A percentile compares a stretch with the other conserved stretches of the same genome.
These are phyloP conservation scores for Rafetus swinhoei DNA, from an alignment of 2,113 vertebrate species.

Conservation along the genomic window DNA sequence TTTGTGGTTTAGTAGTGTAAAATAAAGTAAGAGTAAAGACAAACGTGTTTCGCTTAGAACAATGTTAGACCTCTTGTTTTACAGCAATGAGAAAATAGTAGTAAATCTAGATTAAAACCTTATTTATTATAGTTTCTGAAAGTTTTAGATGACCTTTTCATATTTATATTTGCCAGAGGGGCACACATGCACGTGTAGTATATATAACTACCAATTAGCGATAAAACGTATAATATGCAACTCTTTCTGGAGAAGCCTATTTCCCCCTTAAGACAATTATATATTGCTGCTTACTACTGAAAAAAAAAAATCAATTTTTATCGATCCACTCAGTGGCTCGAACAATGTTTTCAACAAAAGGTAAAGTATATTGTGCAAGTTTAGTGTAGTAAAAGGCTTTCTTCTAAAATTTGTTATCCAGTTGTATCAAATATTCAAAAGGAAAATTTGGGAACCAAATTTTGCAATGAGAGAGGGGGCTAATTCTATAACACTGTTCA, in stretches of 20 bases:
- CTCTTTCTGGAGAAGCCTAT: constrained; percentile 54
- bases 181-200: not conserved
- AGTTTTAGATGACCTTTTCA: constrained; percentile 28
- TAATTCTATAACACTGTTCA: not conserved
- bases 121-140: not conserved
- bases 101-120: constrained; percentile 49
- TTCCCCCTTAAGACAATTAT: constrained; percentile 64
- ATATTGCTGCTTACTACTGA: constrained; percentile 57
- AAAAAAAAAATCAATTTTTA: constrained; percentile 62
- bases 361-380: constrained; percentile 22
- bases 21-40: not conserved
- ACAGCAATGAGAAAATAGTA: constrained; percentile 27
- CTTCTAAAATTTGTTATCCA: not conserved
- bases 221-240: constrained; percentile 58
- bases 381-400: constrained; percentile 19
- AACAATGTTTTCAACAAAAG: constrained; percentile 48
- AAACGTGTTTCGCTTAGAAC: constrained; percentile 24
- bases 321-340: constrained; percentile 38
- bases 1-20: not conserved
- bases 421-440: not conserved
- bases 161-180: not conserved
- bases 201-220: not conserved
- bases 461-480: not conserved
- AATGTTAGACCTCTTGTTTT: constrained; percentile 59
- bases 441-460: not conserved